Base-by-base conservation (phyloP, 2,797 vertebrate species). In the Siniperca undulata region DNA sequence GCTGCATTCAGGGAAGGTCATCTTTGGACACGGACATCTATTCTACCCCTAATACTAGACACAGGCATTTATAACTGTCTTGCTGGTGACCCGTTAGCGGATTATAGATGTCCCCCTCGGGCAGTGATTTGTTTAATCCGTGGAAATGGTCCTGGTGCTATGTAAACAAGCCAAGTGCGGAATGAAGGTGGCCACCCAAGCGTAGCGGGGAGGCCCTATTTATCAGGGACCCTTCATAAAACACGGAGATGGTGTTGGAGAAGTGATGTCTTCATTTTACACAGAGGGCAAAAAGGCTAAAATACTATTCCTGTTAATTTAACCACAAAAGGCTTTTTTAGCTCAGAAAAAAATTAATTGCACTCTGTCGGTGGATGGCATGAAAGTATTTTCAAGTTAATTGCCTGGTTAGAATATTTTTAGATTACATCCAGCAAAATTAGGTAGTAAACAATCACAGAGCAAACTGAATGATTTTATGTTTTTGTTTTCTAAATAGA, bases 81-180 rank as follows among this genome's bases (percentile, higher is more conserved):
- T 93, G 95, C 86, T 80, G 83, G 89, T 96, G 97, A 96, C 96
- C 97, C 96, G 96, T 97, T 97, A 96, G 96, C 90, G 94, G 96
- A 95, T 97, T 98, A 97, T 97, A 97, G 97, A 98, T 97, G 97
- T 97, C 95, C 98, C 96, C 96, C 91, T 96, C 94, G 95, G 95
- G 94, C 95, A 93, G 97, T 97, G 97, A 98, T 98, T 98, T 98
- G 97, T 98, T 97, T 98, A 98, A 99, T 98, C 97, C 96, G 96
- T 97, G 97, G 96, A 97, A 98, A 97, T 97, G 96, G 95, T 97
- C 95, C 96, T 95, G 96, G 95, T 94, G 97, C 96, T 97, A 97
- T 98, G 97, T 99, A 99, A 99, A 99, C 97, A 98, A 97, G 96
- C 96, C 97, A 95, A 96, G 97, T 96, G 96, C 97, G 88, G 97